These are phyloP conservation scores for Cryptus armator DNA, from an alignment of 2,888 invertebrate genomes.

Conservation along the genomic window DNA sequence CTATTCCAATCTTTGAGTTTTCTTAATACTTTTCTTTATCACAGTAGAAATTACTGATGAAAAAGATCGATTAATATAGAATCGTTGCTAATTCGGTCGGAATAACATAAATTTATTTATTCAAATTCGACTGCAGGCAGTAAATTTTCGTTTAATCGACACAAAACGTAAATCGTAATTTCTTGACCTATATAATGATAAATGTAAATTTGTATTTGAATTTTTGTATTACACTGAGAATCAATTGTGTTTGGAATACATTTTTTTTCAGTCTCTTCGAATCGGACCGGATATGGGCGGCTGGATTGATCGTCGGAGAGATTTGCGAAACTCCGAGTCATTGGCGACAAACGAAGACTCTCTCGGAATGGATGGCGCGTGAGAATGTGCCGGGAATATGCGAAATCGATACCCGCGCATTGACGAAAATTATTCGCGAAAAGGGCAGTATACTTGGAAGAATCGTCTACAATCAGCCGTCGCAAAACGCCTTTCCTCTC, in stretches of 20 bases:
- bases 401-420: constrained; percentile 96
- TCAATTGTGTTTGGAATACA: not conserved
- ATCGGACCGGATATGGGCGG: constrained; percentile 95
- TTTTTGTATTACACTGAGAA: too few species aligned
- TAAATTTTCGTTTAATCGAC: not conserved
- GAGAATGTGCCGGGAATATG: constrained; percentile 94
- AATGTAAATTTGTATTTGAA: too few species aligned
- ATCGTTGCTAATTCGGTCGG: not conserved
- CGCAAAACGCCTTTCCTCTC: constrained; percentile 82
- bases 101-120: not conserved
- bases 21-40: not conserved
- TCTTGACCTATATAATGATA: too few species aligned
- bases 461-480: constrained; percentile 82
- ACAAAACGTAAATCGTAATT: too few species aligned
- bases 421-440: constrained; percentile 96
- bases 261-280: constrained; percentile 92
- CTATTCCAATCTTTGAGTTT: not conserved
- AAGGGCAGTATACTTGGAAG: constrained; percentile 94
- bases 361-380: constrained; percentile 94
- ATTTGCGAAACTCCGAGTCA: constrained; percentile 95
- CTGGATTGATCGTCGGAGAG: constrained; percentile 96
- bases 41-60: not conserved
- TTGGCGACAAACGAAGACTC: constrained; percentile 93
- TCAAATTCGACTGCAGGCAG: not conserved
- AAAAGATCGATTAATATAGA: not conserved